Conservation (phyloP, 2,113 vertebrate genomes). For the Eulemur macaco region DNA sequence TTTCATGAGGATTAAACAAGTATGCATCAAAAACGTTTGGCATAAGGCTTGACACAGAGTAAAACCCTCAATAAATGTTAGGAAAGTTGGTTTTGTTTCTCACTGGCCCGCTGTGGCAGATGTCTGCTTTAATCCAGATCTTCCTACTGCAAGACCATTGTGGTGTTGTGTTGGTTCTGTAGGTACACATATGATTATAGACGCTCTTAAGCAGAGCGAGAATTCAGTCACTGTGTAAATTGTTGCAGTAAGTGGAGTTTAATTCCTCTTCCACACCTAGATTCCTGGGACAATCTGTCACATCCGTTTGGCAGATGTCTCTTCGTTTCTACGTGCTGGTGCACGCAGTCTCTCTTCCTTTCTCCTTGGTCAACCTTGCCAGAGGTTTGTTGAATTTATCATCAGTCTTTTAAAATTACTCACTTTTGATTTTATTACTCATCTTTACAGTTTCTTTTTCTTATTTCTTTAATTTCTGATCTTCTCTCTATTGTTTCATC, state of each 20-base stretch:
- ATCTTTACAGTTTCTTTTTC: neutral
- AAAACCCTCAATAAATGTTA: neutral
- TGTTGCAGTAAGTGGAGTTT: neutral
- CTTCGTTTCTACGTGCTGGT: accelerated
- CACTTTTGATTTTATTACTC: neutral
- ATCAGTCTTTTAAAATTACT: neutral
- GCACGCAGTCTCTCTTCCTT: neutral
- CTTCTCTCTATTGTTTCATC: neutral
- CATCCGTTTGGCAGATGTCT: neutral
- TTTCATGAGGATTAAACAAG: neutral
- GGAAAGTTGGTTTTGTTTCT: neutral
- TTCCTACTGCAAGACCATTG: no score
- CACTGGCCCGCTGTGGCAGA: neutral
- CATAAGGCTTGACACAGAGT: neutral
- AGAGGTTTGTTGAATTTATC: neutral
- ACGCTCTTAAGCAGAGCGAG: neutral
- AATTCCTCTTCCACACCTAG: neutral
- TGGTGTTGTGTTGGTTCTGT: neutral
- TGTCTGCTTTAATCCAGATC: neutral
- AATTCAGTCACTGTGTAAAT: neutral
- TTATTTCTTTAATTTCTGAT: neutral
- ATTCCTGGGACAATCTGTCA: no score
- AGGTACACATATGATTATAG: neutral
- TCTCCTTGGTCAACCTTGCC: neutral
- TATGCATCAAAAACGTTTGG: neutral